phyloP scores from a whole-genome alignment of 2,113 vertebrate genomes.

The Reinhardtius hippoglossoides region DNA sequence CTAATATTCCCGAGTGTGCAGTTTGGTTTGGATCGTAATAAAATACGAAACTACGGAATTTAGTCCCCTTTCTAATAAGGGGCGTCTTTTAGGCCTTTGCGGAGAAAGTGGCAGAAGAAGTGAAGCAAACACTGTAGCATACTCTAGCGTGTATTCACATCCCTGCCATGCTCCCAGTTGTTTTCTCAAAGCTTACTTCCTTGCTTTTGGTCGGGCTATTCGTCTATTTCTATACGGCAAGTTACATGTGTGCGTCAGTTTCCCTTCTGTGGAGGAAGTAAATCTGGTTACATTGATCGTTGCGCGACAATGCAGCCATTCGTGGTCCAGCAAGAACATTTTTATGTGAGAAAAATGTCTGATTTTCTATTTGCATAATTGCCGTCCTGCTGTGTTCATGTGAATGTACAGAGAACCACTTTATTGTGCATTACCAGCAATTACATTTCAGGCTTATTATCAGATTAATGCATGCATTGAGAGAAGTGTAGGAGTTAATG shows the following conservation, averaged over 20 bases:
- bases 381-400: slow-evolving; percentile 19
- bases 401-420: background rate
- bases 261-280: background rate
- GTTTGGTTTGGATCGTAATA: too few relatives aligned
- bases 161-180: too few relatives aligned
- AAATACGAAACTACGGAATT: too few relatives aligned
- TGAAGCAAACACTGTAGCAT: too few relatives aligned
- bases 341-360: slow-evolving; percentile 4
- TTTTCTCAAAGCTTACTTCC: background rate
- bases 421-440: background rate
- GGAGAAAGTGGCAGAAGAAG: too few relatives aligned
- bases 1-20: too few relatives aligned
- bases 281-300: background rate
- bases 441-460: background rate
- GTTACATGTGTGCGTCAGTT: background rate
- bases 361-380: slow-evolving; percentile 24
- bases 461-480: slow-evolving; percentile 17
- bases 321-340: background rate
- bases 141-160: too few relatives aligned
- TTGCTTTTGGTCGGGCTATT: background rate
- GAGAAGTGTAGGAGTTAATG: background rate
- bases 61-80: too few relatives aligned
- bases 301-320: background rate
- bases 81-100: too few relatives aligned
- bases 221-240: background rate